Conservation (phyloP, 2,113 vertebrate genomes). For the Hemibagrus wyckioides region DNA sequence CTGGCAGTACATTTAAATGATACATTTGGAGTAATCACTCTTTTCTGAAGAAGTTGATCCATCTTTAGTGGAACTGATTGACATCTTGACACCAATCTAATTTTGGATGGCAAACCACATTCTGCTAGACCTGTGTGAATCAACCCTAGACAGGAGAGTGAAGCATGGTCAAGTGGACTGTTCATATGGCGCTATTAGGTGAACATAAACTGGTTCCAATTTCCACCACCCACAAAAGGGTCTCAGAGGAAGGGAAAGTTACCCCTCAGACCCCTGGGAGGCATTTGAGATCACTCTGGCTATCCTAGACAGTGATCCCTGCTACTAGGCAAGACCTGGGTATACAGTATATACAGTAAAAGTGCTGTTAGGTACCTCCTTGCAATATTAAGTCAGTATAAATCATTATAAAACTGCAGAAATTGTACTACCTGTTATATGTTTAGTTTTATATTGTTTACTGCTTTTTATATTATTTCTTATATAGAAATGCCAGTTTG, state of each 20-base stretch:
- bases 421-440: background rate
- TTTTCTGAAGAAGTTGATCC: background rate
- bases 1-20: background rate
- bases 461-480: background rate
- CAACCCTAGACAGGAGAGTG: background rate
- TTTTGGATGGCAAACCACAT: background rate
- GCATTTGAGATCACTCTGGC: background rate
- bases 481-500: no score
- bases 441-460: background rate
- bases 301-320: background rate
- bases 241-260: background rate
- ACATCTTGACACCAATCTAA: background rate
- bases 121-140: background rate
- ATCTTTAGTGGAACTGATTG: background rate
- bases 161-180: background rate
- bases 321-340: background rate
- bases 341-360: background rate
- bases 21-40: background rate
- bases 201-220: background rate
- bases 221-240: background rate
- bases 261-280: background rate
- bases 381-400: background rate
- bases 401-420: background rate
- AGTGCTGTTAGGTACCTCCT: background rate
- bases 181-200: background rate